Evolutionary conservation across 2,797 vertebrate genomes (phyloP).

Genomic region (Malacoraja senta): DNA sequence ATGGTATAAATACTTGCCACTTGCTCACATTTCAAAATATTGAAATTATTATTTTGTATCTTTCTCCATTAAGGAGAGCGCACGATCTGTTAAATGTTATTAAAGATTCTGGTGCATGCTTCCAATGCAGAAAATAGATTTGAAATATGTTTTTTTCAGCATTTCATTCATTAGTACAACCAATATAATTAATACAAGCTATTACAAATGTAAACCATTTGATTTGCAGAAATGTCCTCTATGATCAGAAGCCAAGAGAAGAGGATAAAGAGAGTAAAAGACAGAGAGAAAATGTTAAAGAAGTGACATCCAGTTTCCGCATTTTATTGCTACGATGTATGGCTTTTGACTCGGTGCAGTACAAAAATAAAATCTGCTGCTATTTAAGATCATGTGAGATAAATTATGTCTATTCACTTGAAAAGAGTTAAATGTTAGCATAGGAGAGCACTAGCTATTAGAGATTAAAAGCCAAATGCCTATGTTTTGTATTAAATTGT

Average conservation of each 20-base stretch:
- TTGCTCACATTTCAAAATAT: background rate
- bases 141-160: slow-evolving; percentile 35
- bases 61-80: background rate
- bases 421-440: background rate
- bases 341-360: slow-evolving; percentile 11
- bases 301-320: slow-evolving; percentile 32
- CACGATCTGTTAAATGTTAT: background rate
- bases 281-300: slow-evolving; percentile 49
- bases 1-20: slow-evolving; percentile 47
- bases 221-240: slow-evolving; percentile 57
- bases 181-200: background rate
- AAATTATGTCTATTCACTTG: background rate
- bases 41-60: background rate
- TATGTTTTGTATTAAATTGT: background rate
- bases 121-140: background rate
- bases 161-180: slow-evolving; percentile 39
- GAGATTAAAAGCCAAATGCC: background rate
- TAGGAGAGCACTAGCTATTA: background rate
- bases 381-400: background rate
- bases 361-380: slow-evolving; percentile 35
- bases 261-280: slow-evolving; percentile 54
- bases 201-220: slow-evolving; percentile 34
- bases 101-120: background rate
- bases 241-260: slow-evolving; percentile 52
- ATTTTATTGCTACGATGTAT: slow-evolving; percentile 20